These are phyloP conservation scores for Drosophila rufa DNA, from an alignment of 1,140 invertebrate genomes.

Conservation along the genomic window DNA sequence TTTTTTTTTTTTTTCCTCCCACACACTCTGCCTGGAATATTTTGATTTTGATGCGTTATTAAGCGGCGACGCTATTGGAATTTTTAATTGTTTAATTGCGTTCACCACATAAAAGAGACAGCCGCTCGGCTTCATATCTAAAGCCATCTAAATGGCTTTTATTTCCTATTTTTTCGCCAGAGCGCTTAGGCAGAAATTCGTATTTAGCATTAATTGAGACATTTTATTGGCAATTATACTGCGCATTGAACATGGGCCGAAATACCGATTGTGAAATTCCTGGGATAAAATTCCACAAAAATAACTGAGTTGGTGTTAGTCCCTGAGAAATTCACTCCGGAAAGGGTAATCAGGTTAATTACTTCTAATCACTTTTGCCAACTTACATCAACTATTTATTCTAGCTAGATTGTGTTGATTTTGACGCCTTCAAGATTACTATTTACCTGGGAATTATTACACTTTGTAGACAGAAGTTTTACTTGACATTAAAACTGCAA, in stretches of 20 bases:
- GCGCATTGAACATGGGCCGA: slow-evolving; percentile 13
- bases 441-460: slow-evolving; percentile 16
- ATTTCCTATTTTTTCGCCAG: slow-evolving; percentile 37
- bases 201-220: slow-evolving; percentile 57
- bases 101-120: slow-evolving; percentile 57
- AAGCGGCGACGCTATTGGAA: slow-evolving; percentile 72
- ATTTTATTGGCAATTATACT: slow-evolving; percentile 46
- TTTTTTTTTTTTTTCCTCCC: background rate
- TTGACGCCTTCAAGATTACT: slow-evolving; percentile 24
- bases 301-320: background rate
- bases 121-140: slow-evolving; percentile 48
- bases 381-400: slow-evolving; percentile 10
- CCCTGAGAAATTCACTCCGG: background rate
- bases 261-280: slow-evolving; percentile 5
- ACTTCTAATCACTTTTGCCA: slow-evolving; percentile 26
- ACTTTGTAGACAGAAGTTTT: background rate
- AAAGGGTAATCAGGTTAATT: slow-evolving; percentile 19
- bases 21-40: slow-evolving; percentile 14
- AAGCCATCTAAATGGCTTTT: slow-evolving; percentile 32
- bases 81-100: slow-evolving; percentile 79
- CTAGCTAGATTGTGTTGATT: slow-evolving; percentile 31
- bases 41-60: slow-evolving; percentile 75
- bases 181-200: slow-evolving; percentile 36
- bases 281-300: background rate
- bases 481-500: background rate